These are phyloP conservation scores for Vombatus ursinus DNA, from an alignment of 2,113 vertebrate species.

Conservation along the genomic window DNA sequence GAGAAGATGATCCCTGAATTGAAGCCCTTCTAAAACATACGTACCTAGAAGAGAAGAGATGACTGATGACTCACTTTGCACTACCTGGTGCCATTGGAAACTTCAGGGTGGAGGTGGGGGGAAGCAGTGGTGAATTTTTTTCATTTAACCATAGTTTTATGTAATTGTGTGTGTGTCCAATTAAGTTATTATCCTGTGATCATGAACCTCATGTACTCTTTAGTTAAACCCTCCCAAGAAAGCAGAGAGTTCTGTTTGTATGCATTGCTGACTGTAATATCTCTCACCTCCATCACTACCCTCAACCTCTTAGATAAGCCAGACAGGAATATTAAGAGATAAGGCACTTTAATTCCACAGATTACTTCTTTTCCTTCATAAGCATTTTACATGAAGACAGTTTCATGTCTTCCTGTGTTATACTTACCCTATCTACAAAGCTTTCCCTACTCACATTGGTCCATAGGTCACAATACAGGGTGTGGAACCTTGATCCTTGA, in stretches of 20 bases:
- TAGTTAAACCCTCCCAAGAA: constrained; percentile 63
- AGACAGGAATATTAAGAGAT: neutral
- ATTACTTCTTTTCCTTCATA: constrained; percentile 54
- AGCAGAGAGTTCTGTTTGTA: constrained; percentile 58
- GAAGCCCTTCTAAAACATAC: constrained; percentile 13
- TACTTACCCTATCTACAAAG: neutral
- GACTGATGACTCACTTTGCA: constrained; percentile 55
- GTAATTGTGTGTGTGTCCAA: constrained; percentile 62
- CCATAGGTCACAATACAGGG: neutral
- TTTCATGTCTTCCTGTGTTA: neutral
- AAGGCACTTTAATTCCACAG: constrained; percentile 42
- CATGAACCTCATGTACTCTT: constrained; percentile 72
- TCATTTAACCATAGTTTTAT: constrained; percentile 60
- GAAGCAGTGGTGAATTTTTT: constrained; percentile 49
- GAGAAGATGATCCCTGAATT: constrained; percentile 64
- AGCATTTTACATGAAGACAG: constrained; percentile 8
- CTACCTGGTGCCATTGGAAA: constrained; percentile 70
- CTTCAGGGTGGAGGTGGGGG: constrained; percentile 44
- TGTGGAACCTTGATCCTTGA: neutral
- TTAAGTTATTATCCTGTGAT: constrained; percentile 64
- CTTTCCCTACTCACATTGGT: constrained; percentile 3
- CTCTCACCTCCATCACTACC: constrained; percentile 34
- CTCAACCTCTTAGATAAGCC: constrained; percentile 6
- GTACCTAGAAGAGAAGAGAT: constrained; percentile 40
- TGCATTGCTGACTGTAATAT: constrained; percentile 53